phyloP scores from a whole-genome alignment of 2,797 vertebrate genomes.

The Sarcoramphus papa region DNA sequence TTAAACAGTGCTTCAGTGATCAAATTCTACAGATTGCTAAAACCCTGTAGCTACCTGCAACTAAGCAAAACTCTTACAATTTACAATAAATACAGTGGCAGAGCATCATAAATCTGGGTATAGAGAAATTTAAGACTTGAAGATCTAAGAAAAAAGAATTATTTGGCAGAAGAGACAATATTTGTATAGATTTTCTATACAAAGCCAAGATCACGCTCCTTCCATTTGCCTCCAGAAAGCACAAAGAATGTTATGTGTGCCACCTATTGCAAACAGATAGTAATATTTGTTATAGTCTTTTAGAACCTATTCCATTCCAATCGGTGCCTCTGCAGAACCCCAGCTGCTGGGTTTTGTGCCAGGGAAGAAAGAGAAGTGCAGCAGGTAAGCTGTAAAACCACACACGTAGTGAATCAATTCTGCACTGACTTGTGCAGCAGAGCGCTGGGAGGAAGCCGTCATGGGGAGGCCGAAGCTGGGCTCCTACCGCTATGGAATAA shows the following conservation, averaged over 20 bases:
- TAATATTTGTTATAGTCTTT: not conserved
- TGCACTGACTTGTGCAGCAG: not conserved
- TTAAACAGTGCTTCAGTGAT: not conserved
- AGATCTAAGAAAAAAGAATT: not conserved
- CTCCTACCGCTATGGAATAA: not conserved
- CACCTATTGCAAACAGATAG: not conserved
- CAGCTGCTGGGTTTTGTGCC: not conserved
- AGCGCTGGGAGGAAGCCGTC: fast-evolving
- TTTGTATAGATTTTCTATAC: not conserved
- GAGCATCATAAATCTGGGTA: not conserved
- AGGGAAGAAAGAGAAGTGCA: not conserved
- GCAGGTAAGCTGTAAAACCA: not conserved
- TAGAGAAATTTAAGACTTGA: not conserved
- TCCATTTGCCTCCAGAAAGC: not conserved
- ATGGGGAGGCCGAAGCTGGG: fast-evolving
- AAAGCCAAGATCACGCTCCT: not conserved
- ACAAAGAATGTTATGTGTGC: fast-evolving
- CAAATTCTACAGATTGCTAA: not conserved
- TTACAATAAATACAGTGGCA: not conserved
- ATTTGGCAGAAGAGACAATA: not conserved
- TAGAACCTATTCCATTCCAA: not conserved
- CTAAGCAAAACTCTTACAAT: not conserved
- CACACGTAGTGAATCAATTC: fast-evolving
- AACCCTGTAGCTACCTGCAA: not conserved
- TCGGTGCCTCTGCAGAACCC: not conserved